Percentiles rank a stretch among this genome's conserved stretches.
Conservation (phyloP, 2,888 invertebrate species). For the Brenthis daphne region DNA sequence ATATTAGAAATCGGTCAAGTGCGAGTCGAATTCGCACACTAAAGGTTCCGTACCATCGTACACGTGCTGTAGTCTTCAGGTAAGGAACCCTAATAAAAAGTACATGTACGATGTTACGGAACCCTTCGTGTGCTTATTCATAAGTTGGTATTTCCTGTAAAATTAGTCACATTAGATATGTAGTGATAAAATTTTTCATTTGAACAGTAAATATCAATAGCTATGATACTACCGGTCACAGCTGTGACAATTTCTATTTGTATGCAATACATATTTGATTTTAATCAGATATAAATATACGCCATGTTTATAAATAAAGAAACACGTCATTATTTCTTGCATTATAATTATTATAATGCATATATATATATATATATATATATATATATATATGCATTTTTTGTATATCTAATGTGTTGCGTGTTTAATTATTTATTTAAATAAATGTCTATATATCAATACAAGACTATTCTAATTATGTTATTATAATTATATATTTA, state of each 20-base stretch:
- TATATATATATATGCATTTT: background rate
- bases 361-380: too few species aligned
- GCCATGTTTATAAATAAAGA: constrained; percentile 15
- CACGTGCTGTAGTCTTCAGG: too few species aligned
- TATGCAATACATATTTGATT: background rate
- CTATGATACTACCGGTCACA: background rate
- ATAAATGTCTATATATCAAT: too few species aligned
- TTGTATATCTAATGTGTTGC: background rate
- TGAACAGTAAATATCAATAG: background rate
- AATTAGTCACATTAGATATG: constrained; percentile 5
- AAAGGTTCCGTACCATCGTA: too few species aligned
- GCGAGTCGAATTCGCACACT: too few species aligned
- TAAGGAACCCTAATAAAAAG: too few species aligned
- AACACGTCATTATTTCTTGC: background rate
- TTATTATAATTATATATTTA: too few species aligned
- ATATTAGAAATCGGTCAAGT: too few species aligned
- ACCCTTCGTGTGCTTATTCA: background rate
- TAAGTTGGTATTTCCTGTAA: background rate
- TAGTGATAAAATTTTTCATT: background rate
- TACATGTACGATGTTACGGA: too few species aligned
- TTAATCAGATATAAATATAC: constrained; percentile 13
- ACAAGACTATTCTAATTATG: too few species aligned
- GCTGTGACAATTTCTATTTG: constrained; percentile 9
- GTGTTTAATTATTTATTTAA: too few species aligned
- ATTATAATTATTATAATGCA: too few species aligned